Conservation (phyloP, 1,140 invertebrate genomes). For the Ptiloglossa arizonensis region DNA sequence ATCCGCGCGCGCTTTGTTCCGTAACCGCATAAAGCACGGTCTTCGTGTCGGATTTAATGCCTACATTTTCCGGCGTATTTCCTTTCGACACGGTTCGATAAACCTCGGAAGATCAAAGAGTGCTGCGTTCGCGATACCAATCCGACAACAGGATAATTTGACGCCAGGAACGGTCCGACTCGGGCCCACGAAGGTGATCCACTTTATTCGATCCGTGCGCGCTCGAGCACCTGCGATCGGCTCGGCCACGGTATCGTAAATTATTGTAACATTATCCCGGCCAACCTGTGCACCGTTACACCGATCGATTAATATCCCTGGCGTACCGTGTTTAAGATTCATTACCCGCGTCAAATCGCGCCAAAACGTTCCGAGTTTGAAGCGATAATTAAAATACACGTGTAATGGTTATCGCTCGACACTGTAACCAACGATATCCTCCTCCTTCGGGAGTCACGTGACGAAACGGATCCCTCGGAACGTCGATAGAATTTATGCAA, state of each 20-base stretch:
- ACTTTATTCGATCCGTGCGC: slow-evolving; percentile 32
- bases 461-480: background rate
- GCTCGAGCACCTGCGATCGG: slow-evolving; percentile 11
- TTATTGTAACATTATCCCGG: slow-evolving; percentile 36
- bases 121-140: slow-evolving; percentile 3
- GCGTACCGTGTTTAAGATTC: background rate
- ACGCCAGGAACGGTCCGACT: slow-evolving; percentile 5
- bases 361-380: slow-evolving; percentile 5
- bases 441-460: too few relatives aligned
- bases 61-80: slow-evolving; percentile 5
- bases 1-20: background rate
- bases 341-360: slow-evolving; percentile 11
- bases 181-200: slow-evolving; percentile 43
- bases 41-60: slow-evolving; percentile 5
- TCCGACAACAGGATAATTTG: slow-evolving; percentile 47
- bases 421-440: background rate
- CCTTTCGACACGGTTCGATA: slow-evolving; percentile 30
- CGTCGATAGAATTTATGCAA: background rate
- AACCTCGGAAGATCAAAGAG: slow-evolving; percentile 27
- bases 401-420: background rate
- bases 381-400: slow-evolving; percentile 28
- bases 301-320: slow-evolving; percentile 49
- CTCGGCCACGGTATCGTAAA: slow-evolving; percentile 30
- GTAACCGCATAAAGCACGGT: slow-evolving; percentile 7
- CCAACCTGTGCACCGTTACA: slow-evolving; percentile 45